These are phyloP conservation scores for Barbus barbus DNA, from an alignment of 2,113 vertebrate genomes.

Conservation along the genomic window DNA sequence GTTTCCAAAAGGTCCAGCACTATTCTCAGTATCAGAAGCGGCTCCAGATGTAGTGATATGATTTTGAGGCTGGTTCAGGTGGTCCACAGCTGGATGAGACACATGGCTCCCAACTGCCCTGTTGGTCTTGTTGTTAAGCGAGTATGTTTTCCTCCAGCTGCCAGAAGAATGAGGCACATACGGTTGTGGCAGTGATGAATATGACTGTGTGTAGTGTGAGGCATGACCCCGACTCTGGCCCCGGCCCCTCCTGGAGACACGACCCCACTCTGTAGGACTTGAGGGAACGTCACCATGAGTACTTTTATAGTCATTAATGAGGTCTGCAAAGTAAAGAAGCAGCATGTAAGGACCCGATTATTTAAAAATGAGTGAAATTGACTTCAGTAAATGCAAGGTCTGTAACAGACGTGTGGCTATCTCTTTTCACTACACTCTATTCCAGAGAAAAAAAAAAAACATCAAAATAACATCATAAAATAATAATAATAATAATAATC, in stretches of 20 bases:
- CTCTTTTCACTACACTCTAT: too few species aligned
- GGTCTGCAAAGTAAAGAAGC: conserved; percentile 71
- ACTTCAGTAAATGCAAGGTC: not conserved
- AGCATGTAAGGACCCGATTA: conserved; percentile 21
- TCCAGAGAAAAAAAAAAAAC: too few species aligned
- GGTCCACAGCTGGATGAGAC: not conserved
- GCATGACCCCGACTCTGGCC: conserved; percentile 57
- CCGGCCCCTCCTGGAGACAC: conserved; percentile 54
- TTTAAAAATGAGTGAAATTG: not conserved
- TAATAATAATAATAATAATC: too few species aligned
- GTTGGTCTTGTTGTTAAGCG: conserved; percentile 79
- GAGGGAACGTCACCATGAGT: conserved; percentile 75
- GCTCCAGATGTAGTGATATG: not conserved
- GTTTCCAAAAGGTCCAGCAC: not conserved
- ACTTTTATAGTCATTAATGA: conserved; percentile 87
- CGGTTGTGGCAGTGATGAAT: conserved; percentile 61
- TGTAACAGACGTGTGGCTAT: too few species aligned
- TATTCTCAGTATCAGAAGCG: not conserved
- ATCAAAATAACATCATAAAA: too few species aligned
- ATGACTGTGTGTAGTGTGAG: conserved; percentile 31
- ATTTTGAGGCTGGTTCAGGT: not conserved
- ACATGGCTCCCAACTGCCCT: not conserved
- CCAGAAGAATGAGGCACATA: conserved; percentile 56
- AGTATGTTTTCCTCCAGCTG: conserved; percentile 89
- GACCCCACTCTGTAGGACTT: conserved; percentile 59